phyloP scores from a whole-genome alignment of 2,113 vertebrate species.

The Sula dactylatra region DNA sequence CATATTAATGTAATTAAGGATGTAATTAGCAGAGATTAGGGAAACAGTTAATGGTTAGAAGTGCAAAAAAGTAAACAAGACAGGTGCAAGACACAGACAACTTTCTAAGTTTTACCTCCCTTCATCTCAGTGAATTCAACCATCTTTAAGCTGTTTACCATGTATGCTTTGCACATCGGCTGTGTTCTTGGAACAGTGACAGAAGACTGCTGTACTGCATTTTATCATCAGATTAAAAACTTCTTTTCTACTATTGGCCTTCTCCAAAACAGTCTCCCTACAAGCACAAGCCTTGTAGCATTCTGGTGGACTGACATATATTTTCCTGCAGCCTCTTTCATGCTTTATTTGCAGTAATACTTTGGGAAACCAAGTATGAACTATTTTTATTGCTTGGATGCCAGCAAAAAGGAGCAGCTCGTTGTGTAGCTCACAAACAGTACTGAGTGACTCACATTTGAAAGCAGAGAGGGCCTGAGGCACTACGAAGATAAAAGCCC shows the following conservation, averaged over 20 bases:
- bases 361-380: conserved; percentile 9
- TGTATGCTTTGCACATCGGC: neutral
- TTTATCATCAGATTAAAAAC: conserved; percentile 49
- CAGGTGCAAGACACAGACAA: conserved; percentile 64
- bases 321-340: neutral
- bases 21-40: conserved; percentile 67
- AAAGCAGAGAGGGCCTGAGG: neutral
- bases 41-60: conserved; percentile 58
- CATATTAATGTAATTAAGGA: conserved; percentile 49
- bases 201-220: conserved; percentile 65
- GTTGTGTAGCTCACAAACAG: neutral
- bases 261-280: neutral
- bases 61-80: conserved; percentile 58
- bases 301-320: neutral
- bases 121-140: conserved; percentile 9
- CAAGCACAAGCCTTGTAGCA: neutral
- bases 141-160: neutral
- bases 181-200: neutral
- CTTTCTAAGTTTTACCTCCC: conserved; percentile 36
- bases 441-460: neutral
- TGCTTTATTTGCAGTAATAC: neutral
- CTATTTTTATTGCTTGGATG: conserved; percentile 16
- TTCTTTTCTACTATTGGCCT: neutral
- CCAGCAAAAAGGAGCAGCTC: neutral
- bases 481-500: neutral